Conservation (phyloP, 2,888 invertebrate species). For the Ceraclea dissimilis region DNA sequence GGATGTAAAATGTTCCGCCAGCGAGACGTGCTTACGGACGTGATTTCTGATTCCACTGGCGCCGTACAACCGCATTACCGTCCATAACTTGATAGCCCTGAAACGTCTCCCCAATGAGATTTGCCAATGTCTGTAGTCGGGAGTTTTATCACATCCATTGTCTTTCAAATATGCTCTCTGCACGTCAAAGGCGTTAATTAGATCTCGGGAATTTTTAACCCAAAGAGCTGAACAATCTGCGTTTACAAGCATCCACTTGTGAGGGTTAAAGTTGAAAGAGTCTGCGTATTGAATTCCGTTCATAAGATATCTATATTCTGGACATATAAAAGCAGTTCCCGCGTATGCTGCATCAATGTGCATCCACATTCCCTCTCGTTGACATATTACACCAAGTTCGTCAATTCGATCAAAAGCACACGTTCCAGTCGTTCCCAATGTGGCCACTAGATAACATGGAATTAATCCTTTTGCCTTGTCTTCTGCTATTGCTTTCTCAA, state of each 20-base stretch:
- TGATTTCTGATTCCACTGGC: conserved; percentile 69
- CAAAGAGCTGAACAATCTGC: conserved; percentile 94
- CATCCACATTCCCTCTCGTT: conserved; percentile 71
- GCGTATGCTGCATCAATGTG: conserved; percentile 98
- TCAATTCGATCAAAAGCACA: conserved; percentile 81
- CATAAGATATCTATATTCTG: conserved; percentile 78
- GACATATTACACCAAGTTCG: conserved; percentile 78
- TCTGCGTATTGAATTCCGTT: conserved; percentile 72
- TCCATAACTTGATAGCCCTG: conserved; percentile 89
- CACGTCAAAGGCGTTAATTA: conserved; percentile 82
- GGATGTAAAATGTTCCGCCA: conserved; percentile 73
- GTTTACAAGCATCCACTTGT: conserved; percentile 92
- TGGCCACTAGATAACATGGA: conserved; percentile 80
- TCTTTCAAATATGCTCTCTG: conserved; percentile 84
- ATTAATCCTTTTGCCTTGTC: conserved; percentile 73
- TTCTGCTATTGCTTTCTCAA: conserved; percentile 63
- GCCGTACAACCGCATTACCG: conserved; percentile 77
- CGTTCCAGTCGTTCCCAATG: conserved; percentile 82
- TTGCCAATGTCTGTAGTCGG: conserved; percentile 74
- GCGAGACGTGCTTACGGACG: conserved; percentile 63
- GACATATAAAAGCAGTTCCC: conserved; percentile 83
- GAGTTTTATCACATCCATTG: conserved; percentile 53
- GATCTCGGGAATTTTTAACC: conserved; percentile 72
- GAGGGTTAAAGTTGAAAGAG: conserved; percentile 90
- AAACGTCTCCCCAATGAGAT: conserved; percentile 82